These are phyloP conservation scores for Psilanteris sp. DNA, from an alignment of 1,140 invertebrate species.

Conservation along the genomic window DNA sequence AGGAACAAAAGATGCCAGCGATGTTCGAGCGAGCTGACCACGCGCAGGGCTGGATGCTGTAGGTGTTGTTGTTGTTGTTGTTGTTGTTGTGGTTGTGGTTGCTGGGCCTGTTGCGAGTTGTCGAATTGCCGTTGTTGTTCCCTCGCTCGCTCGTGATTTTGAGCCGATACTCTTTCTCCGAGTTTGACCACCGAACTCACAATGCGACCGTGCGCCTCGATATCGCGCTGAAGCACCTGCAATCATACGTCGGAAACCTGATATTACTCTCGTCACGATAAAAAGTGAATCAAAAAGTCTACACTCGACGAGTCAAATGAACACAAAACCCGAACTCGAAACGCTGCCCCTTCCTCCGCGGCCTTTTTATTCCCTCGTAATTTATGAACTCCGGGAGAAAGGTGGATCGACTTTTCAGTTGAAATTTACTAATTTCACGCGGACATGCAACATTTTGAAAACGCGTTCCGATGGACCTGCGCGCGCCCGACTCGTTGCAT, in stretches of 20 bases:
- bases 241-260: slow-evolving; percentile 60
- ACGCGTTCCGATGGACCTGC: neutral
- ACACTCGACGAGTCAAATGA: slow-evolving; percentile 12
- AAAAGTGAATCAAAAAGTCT: slow-evolving; percentile 12
- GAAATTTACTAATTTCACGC: slow-evolving; percentile 18
- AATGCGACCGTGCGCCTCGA: slow-evolving; percentile 90
- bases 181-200: slow-evolving; percentile 87
- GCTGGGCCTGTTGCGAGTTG: slow-evolving; percentile 65
- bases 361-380: neutral
- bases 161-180: slow-evolving; percentile 75
- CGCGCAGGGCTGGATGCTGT: slow-evolving; percentile 73
- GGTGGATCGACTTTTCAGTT: slow-evolving; percentile 8
- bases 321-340: slow-evolving; percentile 14
- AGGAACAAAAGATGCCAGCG: slow-evolving; percentile 94
- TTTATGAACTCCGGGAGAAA: slow-evolving; percentile 16
- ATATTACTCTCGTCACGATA: slow-evolving; percentile 16
- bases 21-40: slow-evolving; percentile 84
- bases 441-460: slow-evolving; percentile 11
- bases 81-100: too few relatives aligned
- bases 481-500: too few relatives aligned
- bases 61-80: too few relatives aligned
- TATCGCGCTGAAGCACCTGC: slow-evolving; percentile 91
- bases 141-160: slow-evolving; percentile 46
- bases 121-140: slow-evolving; percentile 59
- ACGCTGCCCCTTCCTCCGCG: neutral